Evolutionary conservation across 2,113 vertebrate genomes (phyloP).

Genomic region (Corydoras maculifer): DNA sequence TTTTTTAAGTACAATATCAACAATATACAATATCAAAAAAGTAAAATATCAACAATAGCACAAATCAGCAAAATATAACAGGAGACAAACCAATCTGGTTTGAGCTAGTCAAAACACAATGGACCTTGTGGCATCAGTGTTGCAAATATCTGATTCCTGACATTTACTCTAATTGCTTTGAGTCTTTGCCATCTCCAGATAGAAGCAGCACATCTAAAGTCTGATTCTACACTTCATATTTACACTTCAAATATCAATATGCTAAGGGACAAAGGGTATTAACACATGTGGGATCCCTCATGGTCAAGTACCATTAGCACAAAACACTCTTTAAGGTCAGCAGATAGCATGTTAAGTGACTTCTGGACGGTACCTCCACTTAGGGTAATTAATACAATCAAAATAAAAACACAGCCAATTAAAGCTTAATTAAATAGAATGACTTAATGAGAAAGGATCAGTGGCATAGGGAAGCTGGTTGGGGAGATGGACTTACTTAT

Average conservation of each 20-base stretch:
- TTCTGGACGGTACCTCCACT: slow-evolving; percentile 50
- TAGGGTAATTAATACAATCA: slow-evolving; percentile 59
- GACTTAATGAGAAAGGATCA: slow-evolving; percentile 43
- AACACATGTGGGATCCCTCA: background rate
- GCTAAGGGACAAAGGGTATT: background rate
- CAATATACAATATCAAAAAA: too few species aligned
- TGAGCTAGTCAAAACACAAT: too few species aligned
- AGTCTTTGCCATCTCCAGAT: background rate
- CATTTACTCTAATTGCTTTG: slow-evolving; percentile 5
- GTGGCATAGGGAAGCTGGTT: slow-evolving; percentile 14
- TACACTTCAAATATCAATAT: background rate
- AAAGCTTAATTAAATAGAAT: slow-evolving; percentile 57
- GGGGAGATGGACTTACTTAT: slow-evolving; percentile 17
- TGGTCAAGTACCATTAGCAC: background rate
- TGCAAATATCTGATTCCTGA: background rate
- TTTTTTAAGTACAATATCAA: too few species aligned
- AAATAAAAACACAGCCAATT: slow-evolving; percentile 60
- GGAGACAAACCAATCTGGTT: too few species aligned
- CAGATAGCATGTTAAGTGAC: slow-evolving; percentile 28
- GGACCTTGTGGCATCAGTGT: too few species aligned
- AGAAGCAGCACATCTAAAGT: too few species aligned
- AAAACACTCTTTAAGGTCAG: background rate
- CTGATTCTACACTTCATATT: background rate
- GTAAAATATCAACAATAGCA: too few species aligned
- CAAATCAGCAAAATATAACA: too few species aligned